A percentile compares a stretch with the other conserved stretches of the same genome.
These are phyloP conservation scores for Mythimna impura DNA, from an alignment of 2,888 invertebrate genomes.

Conservation along the genomic window DNA sequence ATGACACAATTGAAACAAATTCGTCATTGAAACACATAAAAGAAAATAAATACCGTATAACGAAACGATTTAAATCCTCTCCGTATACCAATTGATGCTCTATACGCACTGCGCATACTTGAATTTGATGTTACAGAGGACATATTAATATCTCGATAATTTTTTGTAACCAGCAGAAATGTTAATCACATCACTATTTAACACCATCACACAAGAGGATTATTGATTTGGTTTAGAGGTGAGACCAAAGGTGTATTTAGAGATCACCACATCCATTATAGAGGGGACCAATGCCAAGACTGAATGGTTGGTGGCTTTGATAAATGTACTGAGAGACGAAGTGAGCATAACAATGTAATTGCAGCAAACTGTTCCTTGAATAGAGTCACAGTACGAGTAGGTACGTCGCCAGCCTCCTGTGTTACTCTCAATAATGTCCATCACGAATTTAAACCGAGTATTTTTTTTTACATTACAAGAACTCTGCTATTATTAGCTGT, in stretches of 20 bases:
- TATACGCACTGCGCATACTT: conserved; percentile 87
- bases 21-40: conserved; percentile 64
- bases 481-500: neutral
- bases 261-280: conserved; percentile 83
- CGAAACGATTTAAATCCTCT: conserved; percentile 88
- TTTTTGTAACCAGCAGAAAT: conserved; percentile 51
- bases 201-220: conserved; percentile 69
- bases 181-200: conserved; percentile 74
- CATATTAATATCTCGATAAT: conserved; percentile 79
- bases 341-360: conserved; percentile 90
- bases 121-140: conserved; percentile 87
- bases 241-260: conserved; percentile 66
- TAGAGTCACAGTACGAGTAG: conserved; percentile 78
- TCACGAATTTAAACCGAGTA: conserved; percentile 42
- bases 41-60: conserved; percentile 84
- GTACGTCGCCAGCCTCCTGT: conserved; percentile 66
- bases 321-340: conserved; percentile 84
- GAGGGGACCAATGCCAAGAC: conserved; percentile 83
- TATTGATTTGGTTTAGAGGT: conserved; percentile 62
- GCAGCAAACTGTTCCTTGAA: conserved; percentile 89
- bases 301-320: conserved; percentile 84
- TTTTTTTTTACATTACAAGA: conserved; percentile 26
- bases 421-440: conserved; percentile 58
- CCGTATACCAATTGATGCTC: conserved; percentile 86
- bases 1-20: conserved; percentile 60